Evolutionary conservation across 2,113 vertebrate genomes (phyloP).

Genomic region (Pseudois nayaur): DNA sequence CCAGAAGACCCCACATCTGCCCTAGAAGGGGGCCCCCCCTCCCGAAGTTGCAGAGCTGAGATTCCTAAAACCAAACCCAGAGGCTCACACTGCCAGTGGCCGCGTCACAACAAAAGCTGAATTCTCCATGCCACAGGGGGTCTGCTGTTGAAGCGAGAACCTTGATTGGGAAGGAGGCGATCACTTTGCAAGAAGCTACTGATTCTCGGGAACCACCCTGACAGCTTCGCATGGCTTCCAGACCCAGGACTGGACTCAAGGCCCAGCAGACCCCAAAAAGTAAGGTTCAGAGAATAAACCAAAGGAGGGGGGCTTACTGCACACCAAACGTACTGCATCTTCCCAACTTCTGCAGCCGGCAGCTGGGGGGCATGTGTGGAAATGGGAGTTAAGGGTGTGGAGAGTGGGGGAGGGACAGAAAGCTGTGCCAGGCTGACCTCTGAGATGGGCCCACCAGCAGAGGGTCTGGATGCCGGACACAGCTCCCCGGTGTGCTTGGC

Average conservation of each 20-base stretch:
- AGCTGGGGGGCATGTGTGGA: rapidly evolving
- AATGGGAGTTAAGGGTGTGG: too few relatives aligned
- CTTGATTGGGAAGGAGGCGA: neutral
- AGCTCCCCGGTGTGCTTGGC: rapidly evolving
- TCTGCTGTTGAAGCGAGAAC: neutral
- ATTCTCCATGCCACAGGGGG: rapidly evolving
- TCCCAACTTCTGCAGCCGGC: neutral
- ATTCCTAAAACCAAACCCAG: neutral
- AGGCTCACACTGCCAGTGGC: too few relatives aligned
- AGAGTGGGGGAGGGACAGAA: rapidly evolving
- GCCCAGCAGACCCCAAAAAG: rapidly evolving
- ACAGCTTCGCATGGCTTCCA: neutral
- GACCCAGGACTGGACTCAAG: neutral
- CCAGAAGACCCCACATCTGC: neutral
- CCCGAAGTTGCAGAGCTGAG: neutral
- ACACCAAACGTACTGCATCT: too few relatives aligned
- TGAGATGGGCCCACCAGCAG: rapidly evolving
- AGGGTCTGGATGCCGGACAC: neutral
- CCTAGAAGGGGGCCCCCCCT: neutral
- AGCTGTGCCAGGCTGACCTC: neutral
- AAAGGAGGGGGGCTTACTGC: rapidly evolving
- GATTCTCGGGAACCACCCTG: rapidly evolving
- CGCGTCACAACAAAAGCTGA: rapidly evolving
- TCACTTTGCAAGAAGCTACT: neutral
- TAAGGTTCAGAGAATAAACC: rapidly evolving